Evolutionary conservation across 2,888 invertebrate species (phyloP).

Genomic region (Xestia xanthographa): DNA sequence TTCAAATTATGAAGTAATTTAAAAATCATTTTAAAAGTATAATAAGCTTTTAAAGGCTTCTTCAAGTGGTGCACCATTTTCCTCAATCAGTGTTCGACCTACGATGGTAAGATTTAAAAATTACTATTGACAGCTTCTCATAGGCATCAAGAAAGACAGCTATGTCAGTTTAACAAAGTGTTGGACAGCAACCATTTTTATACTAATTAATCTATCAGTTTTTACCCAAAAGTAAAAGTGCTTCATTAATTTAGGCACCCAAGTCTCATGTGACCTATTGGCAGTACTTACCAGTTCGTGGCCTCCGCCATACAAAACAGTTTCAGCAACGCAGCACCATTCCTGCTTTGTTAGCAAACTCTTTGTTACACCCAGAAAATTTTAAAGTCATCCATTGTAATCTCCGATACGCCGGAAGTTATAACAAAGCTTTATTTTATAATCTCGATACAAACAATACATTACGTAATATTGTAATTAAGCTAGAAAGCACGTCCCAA

Average conservation of each 20-base stretch:
- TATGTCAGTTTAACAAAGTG: not conserved
- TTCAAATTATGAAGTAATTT: slow-evolving; percentile 46
- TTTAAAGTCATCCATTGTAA: slow-evolving; percentile 61
- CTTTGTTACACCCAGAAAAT: slow-evolving; percentile 52
- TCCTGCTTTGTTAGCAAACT: slow-evolving; percentile 57
- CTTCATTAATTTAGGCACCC: slow-evolving; percentile 27
- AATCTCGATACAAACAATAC: slow-evolving; percentile 71
- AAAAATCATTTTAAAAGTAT: slow-evolving; percentile 31
- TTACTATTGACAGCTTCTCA: not conserved
- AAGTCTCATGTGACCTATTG: slow-evolving; percentile 29
- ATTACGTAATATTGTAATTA: slow-evolving; percentile 78
- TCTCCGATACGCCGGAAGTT: slow-evolving; percentile 64
- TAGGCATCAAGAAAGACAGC: not conserved
- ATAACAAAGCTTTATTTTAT: slow-evolving; percentile 67
- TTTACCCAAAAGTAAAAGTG: slow-evolving; percentile 20
- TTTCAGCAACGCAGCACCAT: slow-evolving; percentile 50
- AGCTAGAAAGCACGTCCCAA: slow-evolving; percentile 78
- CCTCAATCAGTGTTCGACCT: not conserved
- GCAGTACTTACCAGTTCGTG: slow-evolving; percentile 58
- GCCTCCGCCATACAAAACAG: slow-evolving; percentile 44
- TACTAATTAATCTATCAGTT: not conserved
- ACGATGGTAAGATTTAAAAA: not conserved
- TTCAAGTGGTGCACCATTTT: slow-evolving; percentile 13
- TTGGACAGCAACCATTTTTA: not conserved
- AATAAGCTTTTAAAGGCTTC: slow-evolving; percentile 14